Base-by-base conservation (phyloP, 2,113 vertebrate genomes). In the Pomatorhinus ruficollis region DNA sequence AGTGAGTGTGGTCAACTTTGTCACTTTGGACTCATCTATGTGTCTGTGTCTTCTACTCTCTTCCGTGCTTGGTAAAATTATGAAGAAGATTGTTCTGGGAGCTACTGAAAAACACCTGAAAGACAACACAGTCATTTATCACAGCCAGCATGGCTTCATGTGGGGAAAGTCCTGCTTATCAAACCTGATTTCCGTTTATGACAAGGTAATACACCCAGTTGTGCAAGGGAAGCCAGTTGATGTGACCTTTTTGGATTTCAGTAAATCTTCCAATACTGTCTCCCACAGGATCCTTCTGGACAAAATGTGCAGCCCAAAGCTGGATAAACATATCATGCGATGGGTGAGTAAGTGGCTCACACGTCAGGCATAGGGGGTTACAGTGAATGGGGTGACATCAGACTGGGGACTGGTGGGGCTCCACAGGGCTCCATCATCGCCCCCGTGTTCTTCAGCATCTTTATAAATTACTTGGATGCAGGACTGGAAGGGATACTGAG, bases 381-480 rank as follows among this genome's bases (percentile, higher is more conserved):
- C 25, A 45, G 18, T 27, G 68, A 27, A 6, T 33, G 47, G 35
- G 52, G 53, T 40, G 35, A 69, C 53, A 69, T n/a, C 65, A 50
- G 79, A n/a, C 35, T 69, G 79, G 47, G 33, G 3, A 61, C 5
- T 63, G 1, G 2, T 33, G 59, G 18, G 17, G 22, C 1, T 54
- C 57, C 14, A 45, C 39, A 72, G 33, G 21, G 11, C 33, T 0
- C 57, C 57, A 74, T 28, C 4, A 23, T 63, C 0, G 0, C 47
- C 22, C n/a, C 49, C 33, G 1, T 54, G 28, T 7, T 45, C 69
- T 54, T 54, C 40, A 47, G 3, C 49, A 39, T 10, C 39, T 72
- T 39, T 14, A 39, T 1, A 27, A 27, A 54, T 37, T 0, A 13
- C 21, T 3, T 71, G 25, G 15, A 44, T 2, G 1, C 2, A 44